phyloP scores from a whole-genome alignment of 2,888 invertebrate genomes.

The Hipparchia sbordonii region DNA sequence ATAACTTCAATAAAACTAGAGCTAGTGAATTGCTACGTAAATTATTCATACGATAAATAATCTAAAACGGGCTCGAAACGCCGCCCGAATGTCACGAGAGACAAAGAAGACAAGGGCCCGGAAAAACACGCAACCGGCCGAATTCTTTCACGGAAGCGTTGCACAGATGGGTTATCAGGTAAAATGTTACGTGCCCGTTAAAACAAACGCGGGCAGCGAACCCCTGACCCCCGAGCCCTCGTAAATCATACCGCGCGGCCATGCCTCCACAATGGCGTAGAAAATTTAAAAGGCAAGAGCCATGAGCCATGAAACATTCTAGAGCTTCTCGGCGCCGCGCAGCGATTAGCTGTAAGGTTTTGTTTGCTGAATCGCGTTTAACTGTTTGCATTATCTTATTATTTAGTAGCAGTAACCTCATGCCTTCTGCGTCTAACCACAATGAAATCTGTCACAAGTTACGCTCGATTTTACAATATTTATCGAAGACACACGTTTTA shows the following conservation, averaged over 20 bases:
- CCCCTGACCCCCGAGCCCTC: conserved; percentile 21
- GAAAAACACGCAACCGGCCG: conserved; percentile 24
- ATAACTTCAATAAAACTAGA: neutral
- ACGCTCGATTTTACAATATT: no score
- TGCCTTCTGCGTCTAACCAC: no score
- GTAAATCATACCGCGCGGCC: conserved; percentile 21
- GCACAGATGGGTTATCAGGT: conserved; percentile 31
- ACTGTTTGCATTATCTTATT: neutral
- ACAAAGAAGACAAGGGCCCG: conserved; percentile 12
- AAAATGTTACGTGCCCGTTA: conserved; percentile 30
- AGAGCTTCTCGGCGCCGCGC: neutral
- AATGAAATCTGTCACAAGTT: no score
- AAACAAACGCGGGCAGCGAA: conserved; percentile 31
- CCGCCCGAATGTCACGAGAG: conserved; percentile 3
- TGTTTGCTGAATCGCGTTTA: neutral
- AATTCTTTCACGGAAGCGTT: conserved; percentile 45
- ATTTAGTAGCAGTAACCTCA: no score
- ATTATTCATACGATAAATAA: conserved; percentile 13
- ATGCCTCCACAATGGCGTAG: conserved; percentile 12
- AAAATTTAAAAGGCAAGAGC: conserved; percentile 40
- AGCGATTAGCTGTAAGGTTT: neutral
- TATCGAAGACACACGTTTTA: no score
- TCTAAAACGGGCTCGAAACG: conserved; percentile 1
- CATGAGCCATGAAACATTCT: conserved; percentile 20
- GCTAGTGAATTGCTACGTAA: neutral